These are phyloP conservation scores for Myopa tessellatipennis DNA, from an alignment of 2,888 invertebrate species.

Conservation along the genomic window DNA sequence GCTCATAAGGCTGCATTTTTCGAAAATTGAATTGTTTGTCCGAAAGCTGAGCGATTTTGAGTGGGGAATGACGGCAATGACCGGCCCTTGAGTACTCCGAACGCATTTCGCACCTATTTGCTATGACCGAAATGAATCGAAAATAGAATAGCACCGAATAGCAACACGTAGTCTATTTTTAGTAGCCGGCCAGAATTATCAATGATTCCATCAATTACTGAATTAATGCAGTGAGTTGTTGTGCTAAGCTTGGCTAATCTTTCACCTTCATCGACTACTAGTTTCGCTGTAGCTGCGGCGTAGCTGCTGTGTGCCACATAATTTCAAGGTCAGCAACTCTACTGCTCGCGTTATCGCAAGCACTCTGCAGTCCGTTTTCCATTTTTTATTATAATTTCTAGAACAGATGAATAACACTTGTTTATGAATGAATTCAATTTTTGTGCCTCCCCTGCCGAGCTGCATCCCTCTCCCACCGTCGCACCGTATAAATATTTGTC, in stretches of 20 bases:
- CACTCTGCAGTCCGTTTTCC: neutral
- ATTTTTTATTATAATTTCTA: neutral
- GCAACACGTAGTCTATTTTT: neutral
- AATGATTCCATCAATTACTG: neutral
- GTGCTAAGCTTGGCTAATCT: neutral
- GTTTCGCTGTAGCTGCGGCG: neutral
- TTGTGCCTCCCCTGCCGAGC: neutral
- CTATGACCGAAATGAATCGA: too few species aligned
- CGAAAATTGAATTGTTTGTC: too few species aligned
- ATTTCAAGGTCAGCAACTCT: neutral
- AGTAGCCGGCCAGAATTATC: neutral
- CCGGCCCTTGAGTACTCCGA: too few species aligned
- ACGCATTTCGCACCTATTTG: too few species aligned
- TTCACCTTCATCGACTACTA: neutral
- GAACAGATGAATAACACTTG: conserved; percentile 12
- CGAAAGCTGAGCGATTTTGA: too few species aligned
- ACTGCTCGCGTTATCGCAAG: neutral
- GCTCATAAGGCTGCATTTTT: too few species aligned
- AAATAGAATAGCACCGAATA: too few species aligned
- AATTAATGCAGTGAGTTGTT: neutral
- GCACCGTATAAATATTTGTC: neutral
- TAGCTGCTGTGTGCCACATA: neutral
- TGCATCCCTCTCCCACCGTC: neutral
- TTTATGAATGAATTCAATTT: conserved; percentile 20
- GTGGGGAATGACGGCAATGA: too few species aligned